Percentiles rank a stretch among this genome's conserved stretches.
phyloP scores from a whole-genome alignment of 1,140 invertebrate genomes.

The Steinernema feltiae region DNA sequence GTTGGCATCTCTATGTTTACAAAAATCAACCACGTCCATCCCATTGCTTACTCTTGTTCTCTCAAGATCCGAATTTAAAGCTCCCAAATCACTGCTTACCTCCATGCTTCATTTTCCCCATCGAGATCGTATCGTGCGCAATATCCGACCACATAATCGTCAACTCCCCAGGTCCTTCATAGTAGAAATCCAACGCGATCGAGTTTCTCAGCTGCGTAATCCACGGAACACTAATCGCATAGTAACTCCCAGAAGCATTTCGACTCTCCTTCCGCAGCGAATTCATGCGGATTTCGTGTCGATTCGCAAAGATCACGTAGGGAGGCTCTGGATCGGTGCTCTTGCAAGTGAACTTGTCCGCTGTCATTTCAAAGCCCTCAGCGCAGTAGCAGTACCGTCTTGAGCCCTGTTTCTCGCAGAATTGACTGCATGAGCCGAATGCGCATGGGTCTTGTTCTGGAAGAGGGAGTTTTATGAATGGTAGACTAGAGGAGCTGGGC shows the following conservation, averaged over 20 bases:
- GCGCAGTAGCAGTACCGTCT: conserved; percentile 70
- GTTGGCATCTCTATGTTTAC: too few relatives aligned
- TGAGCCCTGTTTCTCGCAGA: conserved; percentile 61
- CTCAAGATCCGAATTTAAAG: too few relatives aligned
- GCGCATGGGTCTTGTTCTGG: conserved; percentile 67
- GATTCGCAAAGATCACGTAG: conserved; percentile 76
- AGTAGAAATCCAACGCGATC: conserved; percentile 77
- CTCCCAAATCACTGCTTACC: too few relatives aligned
- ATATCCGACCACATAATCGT: conserved; percentile 82
- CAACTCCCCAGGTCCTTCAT: conserved; percentile 62
- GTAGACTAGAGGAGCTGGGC: neutral
- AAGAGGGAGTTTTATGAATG: neutral
- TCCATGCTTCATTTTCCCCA: conserved; percentile 67
- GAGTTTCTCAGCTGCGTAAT: conserved; percentile 77
- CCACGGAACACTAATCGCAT: conserved; percentile 67
- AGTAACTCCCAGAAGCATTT: conserved; percentile 56
- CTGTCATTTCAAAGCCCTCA: conserved; percentile 66
- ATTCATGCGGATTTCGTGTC: conserved; percentile 75
- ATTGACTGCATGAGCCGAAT: conserved; percentile 78
- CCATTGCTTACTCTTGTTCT: too few relatives aligned
- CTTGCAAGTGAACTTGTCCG: conserved; percentile 76
- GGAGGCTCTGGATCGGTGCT: conserved; percentile 64
- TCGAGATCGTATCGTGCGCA: conserved; percentile 81
- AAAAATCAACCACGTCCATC: too few relatives aligned
- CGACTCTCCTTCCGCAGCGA: conserved; percentile 7